phyloP scores from a whole-genome alignment of 1,140 invertebrate genomes.

The Ceratitis capitata region DNA sequence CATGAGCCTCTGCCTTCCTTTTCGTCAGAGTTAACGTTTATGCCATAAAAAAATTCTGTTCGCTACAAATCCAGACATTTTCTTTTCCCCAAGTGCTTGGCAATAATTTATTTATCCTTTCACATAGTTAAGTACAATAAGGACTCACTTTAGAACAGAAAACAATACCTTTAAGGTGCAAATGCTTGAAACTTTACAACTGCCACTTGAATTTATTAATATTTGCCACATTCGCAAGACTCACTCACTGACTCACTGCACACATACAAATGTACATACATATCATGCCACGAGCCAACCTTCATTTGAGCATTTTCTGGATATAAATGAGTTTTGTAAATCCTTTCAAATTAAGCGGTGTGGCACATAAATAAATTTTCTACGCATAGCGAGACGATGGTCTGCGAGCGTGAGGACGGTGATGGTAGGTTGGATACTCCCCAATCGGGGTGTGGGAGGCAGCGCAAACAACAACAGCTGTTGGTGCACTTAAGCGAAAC shows the following conservation, averaged over 20 bases:
- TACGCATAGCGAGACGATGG: neutral
- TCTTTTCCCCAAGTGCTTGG: too few relatives aligned
- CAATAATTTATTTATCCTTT: too few relatives aligned
- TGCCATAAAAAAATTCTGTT: too few relatives aligned
- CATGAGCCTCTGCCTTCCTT: too few relatives aligned
- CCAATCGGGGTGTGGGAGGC: neutral
- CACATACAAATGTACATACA: too few relatives aligned
- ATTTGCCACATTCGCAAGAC: conserved; percentile 11
- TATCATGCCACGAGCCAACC: neutral
- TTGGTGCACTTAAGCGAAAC: conserved; percentile 12
- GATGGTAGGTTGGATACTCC: neutral
- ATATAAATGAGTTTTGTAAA: conserved; percentile 30
- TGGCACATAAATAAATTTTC: conserved; percentile 12
- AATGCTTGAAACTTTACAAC: conserved; percentile 30
- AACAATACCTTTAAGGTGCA: conserved; percentile 4
- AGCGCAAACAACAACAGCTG: conserved; percentile 25
- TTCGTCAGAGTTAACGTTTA: too few relatives aligned
- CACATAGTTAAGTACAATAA: too few relatives aligned
- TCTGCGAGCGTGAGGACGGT: neutral
- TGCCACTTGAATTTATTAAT: conserved; percentile 34
- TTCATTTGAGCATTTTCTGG: neutral
- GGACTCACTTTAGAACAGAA: neutral
- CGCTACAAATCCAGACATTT: too few relatives aligned
- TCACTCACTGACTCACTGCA: neutral
- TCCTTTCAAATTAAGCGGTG: conserved; percentile 18